Percentiles rank a stretch among this genome's conserved stretches.
Conservation (phyloP, 2,797 vertebrate species). For the Mormyrops attenuatus region DNA sequence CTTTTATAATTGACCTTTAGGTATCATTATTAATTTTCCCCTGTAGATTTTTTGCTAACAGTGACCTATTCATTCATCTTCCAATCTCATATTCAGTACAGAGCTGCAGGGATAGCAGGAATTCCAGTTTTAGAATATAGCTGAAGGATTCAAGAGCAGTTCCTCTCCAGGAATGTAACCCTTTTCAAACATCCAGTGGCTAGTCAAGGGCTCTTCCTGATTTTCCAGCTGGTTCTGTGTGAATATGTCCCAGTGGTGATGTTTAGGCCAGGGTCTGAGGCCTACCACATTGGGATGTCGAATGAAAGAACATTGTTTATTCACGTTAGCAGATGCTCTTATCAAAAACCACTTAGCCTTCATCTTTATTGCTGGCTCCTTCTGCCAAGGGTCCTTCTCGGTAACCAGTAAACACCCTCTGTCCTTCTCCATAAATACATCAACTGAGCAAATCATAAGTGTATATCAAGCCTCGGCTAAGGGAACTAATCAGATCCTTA, state of each 20-base stretch:
- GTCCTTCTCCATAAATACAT: slow-evolving; percentile 9
- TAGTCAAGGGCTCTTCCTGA: not conserved
- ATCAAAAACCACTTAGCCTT: slow-evolving; percentile 5
- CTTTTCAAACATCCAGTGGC: not conserved
- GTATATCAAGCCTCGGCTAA: not conserved
- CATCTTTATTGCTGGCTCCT: not conserved
- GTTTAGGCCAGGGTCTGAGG: not conserved
- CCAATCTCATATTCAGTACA: too few species aligned
- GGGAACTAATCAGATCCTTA: slow-evolving; percentile 9
- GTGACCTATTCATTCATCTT: not conserved
- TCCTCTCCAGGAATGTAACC: not conserved
- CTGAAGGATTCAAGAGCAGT: not conserved
- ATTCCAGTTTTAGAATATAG: not conserved
- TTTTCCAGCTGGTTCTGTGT: not conserved
- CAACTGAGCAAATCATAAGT: not conserved
- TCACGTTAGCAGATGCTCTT: not conserved
- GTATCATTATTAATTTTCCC: not conserved
- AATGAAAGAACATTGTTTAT: slow-evolving; percentile 4
- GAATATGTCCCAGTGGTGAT: not conserved
- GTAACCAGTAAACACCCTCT: slow-evolving; percentile 6
- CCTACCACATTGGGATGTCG: not conserved
- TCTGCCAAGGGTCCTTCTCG: not conserved
- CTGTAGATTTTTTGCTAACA: not conserved
- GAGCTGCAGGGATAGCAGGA: not conserved
- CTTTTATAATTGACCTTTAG: not conserved